A percentile compares a stretch with the other conserved stretches of the same genome.
These are phyloP conservation scores for Anagyrus pseudococci DNA, from an alignment of 2,888 invertebrate genomes.

Conservation along the genomic window DNA sequence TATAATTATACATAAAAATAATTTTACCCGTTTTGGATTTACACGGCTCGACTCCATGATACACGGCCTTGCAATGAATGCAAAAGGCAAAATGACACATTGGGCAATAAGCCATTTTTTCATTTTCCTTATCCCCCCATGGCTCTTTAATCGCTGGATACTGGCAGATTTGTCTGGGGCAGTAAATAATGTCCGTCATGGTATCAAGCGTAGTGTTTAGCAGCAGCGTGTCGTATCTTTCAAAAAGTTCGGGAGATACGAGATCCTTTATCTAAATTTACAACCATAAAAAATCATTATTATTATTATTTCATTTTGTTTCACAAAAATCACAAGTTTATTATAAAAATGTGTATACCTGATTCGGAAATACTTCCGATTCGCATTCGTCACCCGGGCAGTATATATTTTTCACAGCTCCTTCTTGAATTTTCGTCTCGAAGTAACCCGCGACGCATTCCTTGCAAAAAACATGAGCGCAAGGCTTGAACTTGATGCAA, in stretches of 20 bases:
- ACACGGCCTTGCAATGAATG: slow-evolving; percentile 66
- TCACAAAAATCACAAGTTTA: too few species aligned
- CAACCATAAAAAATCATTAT: background rate
- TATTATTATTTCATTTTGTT: background rate
- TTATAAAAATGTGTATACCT: slow-evolving; percentile 55
- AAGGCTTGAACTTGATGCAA: slow-evolving; percentile 65
- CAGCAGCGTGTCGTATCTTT: slow-evolving; percentile 66
- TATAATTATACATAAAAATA: too few species aligned
- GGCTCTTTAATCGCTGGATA: slow-evolving; percentile 67
- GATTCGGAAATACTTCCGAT: slow-evolving; percentile 64
- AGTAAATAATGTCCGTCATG: slow-evolving; percentile 68
- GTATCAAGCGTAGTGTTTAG: slow-evolving; percentile 65
- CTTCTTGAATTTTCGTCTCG: slow-evolving; percentile 66
- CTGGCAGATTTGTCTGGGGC: slow-evolving; percentile 68
- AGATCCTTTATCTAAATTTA: slow-evolving; percentile 64
- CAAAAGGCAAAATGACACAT: slow-evolving; percentile 69
- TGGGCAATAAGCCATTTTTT: slow-evolving; percentile 66
- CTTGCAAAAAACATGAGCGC: slow-evolving; percentile 68
- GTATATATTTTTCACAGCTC: slow-evolving; percentile 61
- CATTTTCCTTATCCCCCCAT: too few species aligned
- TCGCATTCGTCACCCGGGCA: slow-evolving; percentile 67
- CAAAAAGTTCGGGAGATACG: slow-evolving; percentile 64
- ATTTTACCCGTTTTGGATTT: slow-evolving; percentile 64
- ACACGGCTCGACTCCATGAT: slow-evolving; percentile 70
- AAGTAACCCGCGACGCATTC: slow-evolving; percentile 67